Percentiles rank a stretch among this genome's conserved stretches.
Conservation (phyloP, 2,113 vertebrate genomes). For the Quiscalus mexicanus region DNA sequence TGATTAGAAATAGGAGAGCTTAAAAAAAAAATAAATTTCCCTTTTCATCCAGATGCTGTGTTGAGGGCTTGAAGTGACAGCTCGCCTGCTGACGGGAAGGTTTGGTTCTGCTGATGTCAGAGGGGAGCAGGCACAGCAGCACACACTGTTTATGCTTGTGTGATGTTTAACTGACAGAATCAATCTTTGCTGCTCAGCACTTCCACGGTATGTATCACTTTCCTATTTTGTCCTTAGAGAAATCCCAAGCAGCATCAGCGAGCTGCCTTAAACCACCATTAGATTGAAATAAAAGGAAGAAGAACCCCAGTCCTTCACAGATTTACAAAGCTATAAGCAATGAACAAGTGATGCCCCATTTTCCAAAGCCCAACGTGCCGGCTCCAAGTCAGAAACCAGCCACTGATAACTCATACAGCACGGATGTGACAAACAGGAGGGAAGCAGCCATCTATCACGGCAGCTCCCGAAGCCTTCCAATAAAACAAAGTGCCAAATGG, state of each 20-base stretch:
- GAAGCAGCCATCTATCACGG: background rate
- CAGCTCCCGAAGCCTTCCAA: background rate
- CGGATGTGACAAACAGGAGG: background rate
- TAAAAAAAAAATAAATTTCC: background rate
- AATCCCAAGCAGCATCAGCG: background rate
- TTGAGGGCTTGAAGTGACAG: background rate
- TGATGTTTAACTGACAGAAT: slow-evolving; percentile 18
- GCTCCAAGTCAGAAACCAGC: background rate
- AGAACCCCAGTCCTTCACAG: background rate
- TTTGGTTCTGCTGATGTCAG: background rate
- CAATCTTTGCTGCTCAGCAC: background rate
- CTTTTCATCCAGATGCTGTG: background rate
- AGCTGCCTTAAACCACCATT: background rate
- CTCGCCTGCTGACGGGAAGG: background rate
- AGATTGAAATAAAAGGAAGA: background rate
- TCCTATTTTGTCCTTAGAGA: background rate
- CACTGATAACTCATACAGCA: background rate
- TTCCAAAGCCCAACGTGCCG: background rate
- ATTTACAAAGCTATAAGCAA: background rate
- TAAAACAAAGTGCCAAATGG: slow-evolving; percentile 49
- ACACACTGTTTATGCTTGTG: background rate
- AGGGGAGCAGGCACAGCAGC: background rate
- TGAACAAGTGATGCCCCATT: background rate
- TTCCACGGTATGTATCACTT: background rate
- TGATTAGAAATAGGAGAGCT: background rate